Conservation (phyloP, 2,888 invertebrate genomes). For the Lepidonotus clava region DNA sequence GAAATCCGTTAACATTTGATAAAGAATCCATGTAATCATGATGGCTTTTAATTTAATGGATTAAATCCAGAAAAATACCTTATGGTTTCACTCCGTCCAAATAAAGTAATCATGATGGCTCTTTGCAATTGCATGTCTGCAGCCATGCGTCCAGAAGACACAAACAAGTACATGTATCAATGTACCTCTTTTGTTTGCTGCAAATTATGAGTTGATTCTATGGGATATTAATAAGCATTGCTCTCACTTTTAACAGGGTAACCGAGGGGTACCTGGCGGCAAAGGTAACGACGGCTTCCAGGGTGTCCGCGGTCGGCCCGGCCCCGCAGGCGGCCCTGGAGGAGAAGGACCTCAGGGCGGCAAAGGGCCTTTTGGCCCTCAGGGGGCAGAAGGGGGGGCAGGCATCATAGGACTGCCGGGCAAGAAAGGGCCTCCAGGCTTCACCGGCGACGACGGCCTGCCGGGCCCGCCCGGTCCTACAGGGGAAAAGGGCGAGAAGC, state of each 20-base stretch:
- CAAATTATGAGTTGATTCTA: too few species aligned
- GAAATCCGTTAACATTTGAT: too few species aligned
- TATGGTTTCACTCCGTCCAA: too few species aligned
- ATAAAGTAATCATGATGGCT: too few species aligned
- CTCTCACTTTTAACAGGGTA: not conserved
- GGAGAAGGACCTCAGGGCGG: not conserved
- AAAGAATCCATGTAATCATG: too few species aligned
- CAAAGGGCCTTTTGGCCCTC: not conserved
- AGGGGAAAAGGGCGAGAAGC: not conserved
- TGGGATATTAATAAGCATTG: not conserved
- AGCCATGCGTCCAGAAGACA: too few species aligned
- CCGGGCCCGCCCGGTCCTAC: constrained; percentile 26
- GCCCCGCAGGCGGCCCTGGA: not conserved
- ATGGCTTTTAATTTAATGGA: too few species aligned
- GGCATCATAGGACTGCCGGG: constrained; percentile 9
- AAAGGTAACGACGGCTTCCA: constrained; percentile 8
- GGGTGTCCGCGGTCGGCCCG: not conserved
- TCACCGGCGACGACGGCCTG: not conserved
- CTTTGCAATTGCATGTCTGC: too few species aligned
- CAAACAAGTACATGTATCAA: too few species aligned
- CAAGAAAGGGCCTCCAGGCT: constrained; percentile 17
- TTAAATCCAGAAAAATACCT: too few species aligned
- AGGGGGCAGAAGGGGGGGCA: not conserved
- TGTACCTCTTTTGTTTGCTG: too few species aligned
- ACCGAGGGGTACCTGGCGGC: not conserved